Percentiles rank a stretch among this genome's conserved stretches.
These are phyloP conservation scores for Mungos mungo DNA, from an alignment of 2,113 vertebrate genomes.

Conservation along the genomic window DNA sequence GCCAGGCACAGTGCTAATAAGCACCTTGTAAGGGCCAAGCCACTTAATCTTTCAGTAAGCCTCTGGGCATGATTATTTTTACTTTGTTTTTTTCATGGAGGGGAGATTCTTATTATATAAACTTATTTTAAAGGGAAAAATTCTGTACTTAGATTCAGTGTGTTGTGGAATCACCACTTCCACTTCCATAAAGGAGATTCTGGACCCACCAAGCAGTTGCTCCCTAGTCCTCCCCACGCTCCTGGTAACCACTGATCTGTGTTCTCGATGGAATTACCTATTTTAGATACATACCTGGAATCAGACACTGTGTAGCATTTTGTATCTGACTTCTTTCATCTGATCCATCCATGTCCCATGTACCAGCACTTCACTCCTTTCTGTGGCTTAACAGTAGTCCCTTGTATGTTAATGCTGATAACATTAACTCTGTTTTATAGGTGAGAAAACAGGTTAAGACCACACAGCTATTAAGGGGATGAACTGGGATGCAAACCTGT, in stretches of 20 bases:
- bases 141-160: not conserved
- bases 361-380: not conserved
- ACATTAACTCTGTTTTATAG: not conserved
- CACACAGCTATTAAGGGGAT: not conserved
- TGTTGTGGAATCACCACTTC: not conserved
- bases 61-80: not conserved
- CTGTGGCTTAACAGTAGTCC: not conserved
- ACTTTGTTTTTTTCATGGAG: not conserved
- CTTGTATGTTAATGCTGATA: not conserved
- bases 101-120: not conserved
- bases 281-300: not conserved
- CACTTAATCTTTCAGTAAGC: not conserved
- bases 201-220: not conserved
- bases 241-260: not conserved
- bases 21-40: too few species aligned
- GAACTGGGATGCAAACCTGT: not conserved
- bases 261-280: not conserved
- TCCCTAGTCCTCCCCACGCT: not conserved
- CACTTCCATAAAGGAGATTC: not conserved
- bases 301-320: not conserved
- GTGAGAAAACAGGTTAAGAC: not conserved
- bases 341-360: not conserved
- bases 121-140: not conserved
- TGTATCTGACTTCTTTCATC: not conserved
- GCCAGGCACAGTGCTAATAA: not conserved